Base-by-base conservation (phyloP, 2,888 invertebrate species). In the Drosophila villosipedis region DNA sequence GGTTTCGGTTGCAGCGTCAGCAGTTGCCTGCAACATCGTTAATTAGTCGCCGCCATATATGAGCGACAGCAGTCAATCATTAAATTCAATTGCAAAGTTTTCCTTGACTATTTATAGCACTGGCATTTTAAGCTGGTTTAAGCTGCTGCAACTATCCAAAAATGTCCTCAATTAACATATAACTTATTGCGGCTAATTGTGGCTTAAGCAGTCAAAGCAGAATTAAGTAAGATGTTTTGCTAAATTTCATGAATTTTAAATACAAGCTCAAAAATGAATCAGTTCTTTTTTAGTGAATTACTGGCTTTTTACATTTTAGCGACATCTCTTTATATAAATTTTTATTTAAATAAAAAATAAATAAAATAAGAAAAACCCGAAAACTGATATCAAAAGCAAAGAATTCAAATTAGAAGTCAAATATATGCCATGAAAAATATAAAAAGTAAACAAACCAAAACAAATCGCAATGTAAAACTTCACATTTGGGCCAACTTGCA, bases 11-110 rank as follows among this genome's bases (percentile, higher is more conserved):
- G 65, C 70, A 61, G 70, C 50, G 12, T 43, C 65, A 43, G 7
- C 33, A 39, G 70, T 49, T 35, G 61, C 69, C 66, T 80, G 76
- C 76, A 72, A 73, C 81, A 65, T 80, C 78, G 68, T 80, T 81
- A 80, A 75, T 78, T 80, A 78, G 81, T 53, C 59, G 67, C 37
- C 43, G 71, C 81, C 71, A 62, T 71, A 81, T 74, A 65, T 47
- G 71, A 35, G 70, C 64, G 54, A 65, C 66, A 57, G 66, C 68
- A 73, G 72, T 86, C 73, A 68, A 74, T 83, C 83, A 86, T 86
- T 86, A 82, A 84, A 83, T 54, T 65, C 68, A 67, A 83, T 84
- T 77, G 74, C 77, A 63, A 54, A 30, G 54, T 65, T 72, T 66
- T 63, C 54, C 58, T 43, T 69, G 64, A 30, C 72, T 78, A 64